These are phyloP conservation scores for Aphrocallistes beatrix DNA, from an alignment of 37 sponge, comb jelly and placozoan genomes.

Conservation along the genomic window DNA sequence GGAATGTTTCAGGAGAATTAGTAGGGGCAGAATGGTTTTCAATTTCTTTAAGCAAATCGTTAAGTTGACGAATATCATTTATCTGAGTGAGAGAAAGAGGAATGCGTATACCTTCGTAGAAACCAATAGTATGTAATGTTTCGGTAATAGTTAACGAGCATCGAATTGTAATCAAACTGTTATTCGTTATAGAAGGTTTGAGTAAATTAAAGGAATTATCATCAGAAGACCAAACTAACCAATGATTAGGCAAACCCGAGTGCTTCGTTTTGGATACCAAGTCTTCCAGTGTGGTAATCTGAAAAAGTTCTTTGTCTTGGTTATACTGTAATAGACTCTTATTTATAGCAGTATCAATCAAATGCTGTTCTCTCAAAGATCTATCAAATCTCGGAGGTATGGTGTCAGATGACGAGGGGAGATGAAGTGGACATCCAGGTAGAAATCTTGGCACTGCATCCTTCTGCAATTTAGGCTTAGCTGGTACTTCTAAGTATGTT, in stretches of 20 bases:
- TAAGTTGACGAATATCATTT: not conserved
- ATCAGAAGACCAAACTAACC: constrained; percentile 13
- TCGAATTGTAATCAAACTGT: not conserved
- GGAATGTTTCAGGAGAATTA: not conserved
- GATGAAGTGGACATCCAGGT: not conserved
- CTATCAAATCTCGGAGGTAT: not conserved
- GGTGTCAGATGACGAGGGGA: not conserved
- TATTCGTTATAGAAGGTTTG: not conserved
- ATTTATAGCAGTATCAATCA: constrained; percentile 1
- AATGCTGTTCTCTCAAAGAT: not conserved
- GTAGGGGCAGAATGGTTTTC: not conserved
- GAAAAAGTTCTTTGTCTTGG: not conserved
- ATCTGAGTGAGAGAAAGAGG: not conserved
- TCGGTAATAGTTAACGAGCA: not conserved
- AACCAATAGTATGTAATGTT: constrained; percentile 11
- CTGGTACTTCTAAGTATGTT: not conserved
- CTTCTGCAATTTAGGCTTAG: not conserved
- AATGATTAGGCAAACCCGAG: not conserved
- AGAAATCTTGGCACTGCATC: not conserved
- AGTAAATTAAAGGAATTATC: not conserved
- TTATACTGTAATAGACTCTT: not conserved
- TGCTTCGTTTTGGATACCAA: constrained; percentile 10
- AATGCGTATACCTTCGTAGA: not conserved
- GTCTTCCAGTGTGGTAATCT: not conserved
- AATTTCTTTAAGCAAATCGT: not conserved